Percentiles rank a stretch among this genome's conserved stretches.
These are phyloP conservation scores for Megatriorchis doriae DNA, from an alignment of 2,113 vertebrate genomes.

Conservation along the genomic window DNA sequence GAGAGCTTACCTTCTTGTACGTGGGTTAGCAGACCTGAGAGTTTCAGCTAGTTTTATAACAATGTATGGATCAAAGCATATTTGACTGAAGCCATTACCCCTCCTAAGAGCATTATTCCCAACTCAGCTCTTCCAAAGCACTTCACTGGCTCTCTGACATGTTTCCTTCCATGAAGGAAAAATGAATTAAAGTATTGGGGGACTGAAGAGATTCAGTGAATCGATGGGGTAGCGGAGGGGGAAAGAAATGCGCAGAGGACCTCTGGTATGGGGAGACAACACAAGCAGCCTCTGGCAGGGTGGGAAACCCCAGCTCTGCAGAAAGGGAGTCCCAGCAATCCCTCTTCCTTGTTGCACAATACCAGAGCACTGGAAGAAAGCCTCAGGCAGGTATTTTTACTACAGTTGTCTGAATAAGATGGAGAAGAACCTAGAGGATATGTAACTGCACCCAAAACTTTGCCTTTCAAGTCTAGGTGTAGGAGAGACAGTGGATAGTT, in stretches of 20 bases:
- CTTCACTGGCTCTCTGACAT: not conserved
- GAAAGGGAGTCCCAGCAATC: not conserved
- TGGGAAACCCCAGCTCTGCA: not conserved
- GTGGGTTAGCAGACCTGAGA: not conserved
- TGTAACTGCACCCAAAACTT: not conserved
- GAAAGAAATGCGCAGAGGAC: not conserved
- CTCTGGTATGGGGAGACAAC: not conserved
- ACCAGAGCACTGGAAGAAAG: not conserved
- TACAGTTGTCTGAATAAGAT: not conserved
- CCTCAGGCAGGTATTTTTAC: not conserved
- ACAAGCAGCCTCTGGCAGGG: not conserved
- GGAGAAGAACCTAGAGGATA: not conserved
- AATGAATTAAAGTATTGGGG: not conserved
- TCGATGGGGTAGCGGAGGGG: fast-evolving
- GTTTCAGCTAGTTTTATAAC: not conserved
- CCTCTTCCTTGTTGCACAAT: not conserved
- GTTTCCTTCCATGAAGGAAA: not conserved
- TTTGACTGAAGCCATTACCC: not conserved
- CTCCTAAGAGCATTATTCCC: not conserved
- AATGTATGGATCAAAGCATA: not conserved
- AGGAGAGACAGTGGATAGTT: not conserved
- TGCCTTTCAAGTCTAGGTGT: not conserved
- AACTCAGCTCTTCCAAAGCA: not conserved
- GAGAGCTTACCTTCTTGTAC: not conserved
- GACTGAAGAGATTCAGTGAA: not conserved